These are phyloP conservation scores for Alloscopus bannaensis DNA, from an alignment of 2,888 invertebrate species.

Conservation along the genomic window DNA sequence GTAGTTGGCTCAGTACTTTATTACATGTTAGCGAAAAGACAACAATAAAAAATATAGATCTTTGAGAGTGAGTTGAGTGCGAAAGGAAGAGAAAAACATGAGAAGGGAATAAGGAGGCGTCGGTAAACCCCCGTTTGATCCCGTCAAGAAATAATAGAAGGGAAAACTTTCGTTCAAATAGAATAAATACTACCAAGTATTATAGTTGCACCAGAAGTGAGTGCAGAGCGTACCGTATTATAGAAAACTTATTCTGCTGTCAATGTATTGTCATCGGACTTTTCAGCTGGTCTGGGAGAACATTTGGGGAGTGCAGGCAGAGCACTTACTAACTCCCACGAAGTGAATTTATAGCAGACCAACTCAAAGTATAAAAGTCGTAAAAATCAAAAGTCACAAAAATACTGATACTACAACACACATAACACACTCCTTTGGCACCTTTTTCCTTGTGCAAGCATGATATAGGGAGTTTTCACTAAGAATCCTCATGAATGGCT, in stretches of 20 bases:
- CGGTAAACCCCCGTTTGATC: constrained; percentile 33
- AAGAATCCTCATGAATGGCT: neutral
- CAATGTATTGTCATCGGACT: constrained; percentile 24
- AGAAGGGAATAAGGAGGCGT: constrained; percentile 21
- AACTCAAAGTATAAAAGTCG: constrained; percentile 12
- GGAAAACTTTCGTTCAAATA: constrained; percentile 35
- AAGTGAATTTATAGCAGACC: neutral
- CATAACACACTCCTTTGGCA: neutral
- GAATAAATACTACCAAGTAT: neutral
- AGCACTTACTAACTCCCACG: neutral
- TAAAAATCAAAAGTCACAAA: constrained; percentile 49
- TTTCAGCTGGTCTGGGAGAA: constrained; percentile 8
- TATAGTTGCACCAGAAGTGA: neutral
- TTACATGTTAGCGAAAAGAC: constrained; percentile 29
- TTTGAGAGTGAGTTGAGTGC: too few species aligned
- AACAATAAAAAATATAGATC: constrained; percentile 52
- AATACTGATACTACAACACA: neutral
- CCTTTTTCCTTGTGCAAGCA: neutral
- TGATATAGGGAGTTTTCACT: neutral
- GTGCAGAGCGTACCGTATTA: neutral
- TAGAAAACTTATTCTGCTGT: constrained; percentile 21
- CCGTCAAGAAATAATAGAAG: constrained; percentile 32
- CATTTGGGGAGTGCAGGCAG: too few species aligned
- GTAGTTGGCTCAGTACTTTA: constrained; percentile 18
- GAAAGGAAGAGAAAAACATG: too few species aligned